Base-by-base conservation (phyloP, 2,888 invertebrate genomes). In the Ramazzottius varieornatus region DNA sequence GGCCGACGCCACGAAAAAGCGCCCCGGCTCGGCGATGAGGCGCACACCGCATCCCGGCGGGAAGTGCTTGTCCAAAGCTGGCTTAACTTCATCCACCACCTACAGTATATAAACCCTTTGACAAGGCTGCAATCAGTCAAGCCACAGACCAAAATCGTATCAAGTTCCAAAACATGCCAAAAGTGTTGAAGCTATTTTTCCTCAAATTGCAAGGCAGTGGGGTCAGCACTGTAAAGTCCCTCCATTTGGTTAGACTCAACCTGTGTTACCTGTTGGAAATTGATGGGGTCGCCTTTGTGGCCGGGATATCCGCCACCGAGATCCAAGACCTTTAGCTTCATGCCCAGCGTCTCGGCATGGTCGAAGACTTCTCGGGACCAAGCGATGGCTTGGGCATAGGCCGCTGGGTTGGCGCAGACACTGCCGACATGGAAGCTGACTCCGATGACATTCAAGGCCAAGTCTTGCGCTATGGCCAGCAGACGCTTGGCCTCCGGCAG, bases 21-120 rank as follows among this genome's bases (percentile, higher is more conserved):
- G 83, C 1, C 98, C 96, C 0, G 94, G 94, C 76, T 98, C 96
- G 16, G 94, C 90, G 73, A 98, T 91, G 67, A 98, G 82, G 32
- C 83, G 81, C 69, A 92, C 84, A 64, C 81, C 80, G 69, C 77
- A 76, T 46, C 75, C 75, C 70, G 82, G 83, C n/a, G 87, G 84
- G 79, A 96, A 96, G 76, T 84, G 83, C 67, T 82, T 81, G 67
- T 85, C 84, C 69, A 98, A 76, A 0, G 92, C 84, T 20, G 77
- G 72, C 76, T 90, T 90, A 68, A 96, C 82, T 70, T 86, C 82
- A 16, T 79, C 79, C 1, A 89, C 84, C 72, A 89, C 86, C 86
- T 85, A 74, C 20, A 70, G 69, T 64, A 68, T 66, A 66, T 67
- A 64, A 66, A n/a, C n/a, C n/a, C n/a, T n/a, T n/a, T n/a, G n/a